Conservation (phyloP, 2,113 vertebrate species). For the Xiphophorus maculatus region DNA sequence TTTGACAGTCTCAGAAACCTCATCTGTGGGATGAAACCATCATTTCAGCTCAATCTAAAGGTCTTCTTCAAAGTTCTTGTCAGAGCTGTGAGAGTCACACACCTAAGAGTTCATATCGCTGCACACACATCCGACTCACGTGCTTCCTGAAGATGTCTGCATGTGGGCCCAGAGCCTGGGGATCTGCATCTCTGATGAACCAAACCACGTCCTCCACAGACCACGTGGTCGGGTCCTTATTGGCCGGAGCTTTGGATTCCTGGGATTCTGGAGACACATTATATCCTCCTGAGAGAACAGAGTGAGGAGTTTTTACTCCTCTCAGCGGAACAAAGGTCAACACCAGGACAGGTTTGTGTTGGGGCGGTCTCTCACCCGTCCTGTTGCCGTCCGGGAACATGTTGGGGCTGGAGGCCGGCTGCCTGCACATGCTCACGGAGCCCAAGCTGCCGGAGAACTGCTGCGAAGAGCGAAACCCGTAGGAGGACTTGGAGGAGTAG, state of each 20-base stretch:
- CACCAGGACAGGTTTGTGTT: background rate
- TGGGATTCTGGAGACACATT: slow-evolving; percentile 81
- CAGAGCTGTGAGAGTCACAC: too few relatives aligned
- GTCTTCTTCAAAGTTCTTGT: too few relatives aligned
- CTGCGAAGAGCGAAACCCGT: slow-evolving; percentile 76
- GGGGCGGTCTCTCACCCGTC: slow-evolving; percentile 80
- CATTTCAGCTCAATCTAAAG: too few relatives aligned
- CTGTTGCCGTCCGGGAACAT: slow-evolving; percentile 84
- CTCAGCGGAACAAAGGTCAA: too few relatives aligned
- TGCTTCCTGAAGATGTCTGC: slow-evolving; percentile 94
- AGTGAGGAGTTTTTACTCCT: background rate
- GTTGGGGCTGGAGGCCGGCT: slow-evolving; percentile 79
- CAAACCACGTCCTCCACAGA: slow-evolving; percentile 90
- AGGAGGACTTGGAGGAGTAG: slow-evolving; percentile 76
- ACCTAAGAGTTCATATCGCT: too few relatives aligned
- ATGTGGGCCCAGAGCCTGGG: slow-evolving; percentile 90
- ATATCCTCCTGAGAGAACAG: slow-evolving; percentile 73
- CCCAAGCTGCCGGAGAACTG: slow-evolving; percentile 73
- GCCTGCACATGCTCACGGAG: slow-evolving; percentile 76
- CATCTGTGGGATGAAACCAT: too few relatives aligned
- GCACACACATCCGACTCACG: slow-evolving; percentile 68
- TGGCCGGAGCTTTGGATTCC: slow-evolving; percentile 78
- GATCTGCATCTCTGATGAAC: slow-evolving; percentile 93
- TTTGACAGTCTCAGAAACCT: too few relatives aligned
- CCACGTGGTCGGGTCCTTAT: slow-evolving; percentile 90